phyloP scores from a whole-genome alignment of 2,888 invertebrate genomes.

The Kryphioiulus occultus region DNA sequence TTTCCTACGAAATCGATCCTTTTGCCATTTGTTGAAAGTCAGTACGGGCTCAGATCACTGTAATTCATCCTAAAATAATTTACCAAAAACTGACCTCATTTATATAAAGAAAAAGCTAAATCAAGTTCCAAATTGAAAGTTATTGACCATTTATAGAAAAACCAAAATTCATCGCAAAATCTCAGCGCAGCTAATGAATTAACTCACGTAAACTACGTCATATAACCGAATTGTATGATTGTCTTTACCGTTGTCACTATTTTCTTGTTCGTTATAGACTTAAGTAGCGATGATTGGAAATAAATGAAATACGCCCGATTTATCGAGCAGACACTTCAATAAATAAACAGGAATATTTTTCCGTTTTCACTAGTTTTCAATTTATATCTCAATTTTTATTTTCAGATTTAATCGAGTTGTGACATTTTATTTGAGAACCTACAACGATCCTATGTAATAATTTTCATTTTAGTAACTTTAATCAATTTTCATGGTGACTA shows the following conservation, averaged over 20 bases:
- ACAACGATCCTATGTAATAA: no score
- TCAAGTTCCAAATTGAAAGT: background rate
- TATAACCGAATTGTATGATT: background rate
- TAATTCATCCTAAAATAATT: background rate
- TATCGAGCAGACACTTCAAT: background rate
- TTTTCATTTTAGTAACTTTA: no score
- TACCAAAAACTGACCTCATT: background rate
- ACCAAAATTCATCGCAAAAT: background rate
- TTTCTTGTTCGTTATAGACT: constrained; percentile 28
- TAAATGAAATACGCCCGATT: constrained; percentile 18
- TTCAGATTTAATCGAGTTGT: background rate
- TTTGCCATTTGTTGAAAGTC: constrained; percentile 1
- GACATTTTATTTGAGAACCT: no score
- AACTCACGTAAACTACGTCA: no score
- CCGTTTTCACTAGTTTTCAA: background rate
- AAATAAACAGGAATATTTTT: background rate
- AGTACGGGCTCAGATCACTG: background rate
- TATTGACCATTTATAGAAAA: background rate
- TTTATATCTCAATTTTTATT: background rate
- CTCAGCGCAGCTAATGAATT: background rate
- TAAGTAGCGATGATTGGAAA: constrained; percentile 32
- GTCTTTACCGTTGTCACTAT: background rate
- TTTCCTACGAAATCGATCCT: constrained; percentile 2
- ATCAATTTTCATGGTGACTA: no score
- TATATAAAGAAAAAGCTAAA: no score